Evolutionary conservation across 2,113 vertebrate genomes (phyloP).

Genomic region (Melanerpes aurifrons): DNA sequence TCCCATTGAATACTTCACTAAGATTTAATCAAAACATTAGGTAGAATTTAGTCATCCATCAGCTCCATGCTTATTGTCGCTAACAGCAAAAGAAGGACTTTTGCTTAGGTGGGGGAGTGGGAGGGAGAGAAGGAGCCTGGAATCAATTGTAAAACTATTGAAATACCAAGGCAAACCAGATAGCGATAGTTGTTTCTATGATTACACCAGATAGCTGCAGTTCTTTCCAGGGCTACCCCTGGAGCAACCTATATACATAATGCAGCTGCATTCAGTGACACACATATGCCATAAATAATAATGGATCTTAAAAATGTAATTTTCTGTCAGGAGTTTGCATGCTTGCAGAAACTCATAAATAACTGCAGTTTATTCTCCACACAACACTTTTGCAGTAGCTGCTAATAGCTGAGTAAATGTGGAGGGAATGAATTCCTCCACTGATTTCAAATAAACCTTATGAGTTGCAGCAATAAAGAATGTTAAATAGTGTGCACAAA

Average conservation of each 20-base stretch:
- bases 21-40: background rate
- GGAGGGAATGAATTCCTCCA: conserved; percentile 67
- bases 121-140: background rate
- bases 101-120: fast-evolving
- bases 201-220: background rate
- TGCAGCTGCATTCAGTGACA: background rate
- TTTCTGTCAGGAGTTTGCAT: conserved; percentile 62
- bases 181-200: background rate
- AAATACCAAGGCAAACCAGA: background rate
- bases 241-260: background rate
- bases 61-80: background rate
- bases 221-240: background rate
- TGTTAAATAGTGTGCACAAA: conserved; percentile 69
- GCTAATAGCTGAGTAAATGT: conserved; percentile 74
- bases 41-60: background rate
- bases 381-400: conserved; percentile 59
- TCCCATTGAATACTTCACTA: background rate
- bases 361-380: conserved; percentile 68
- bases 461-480: conserved; percentile 67
- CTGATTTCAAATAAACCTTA: conserved; percentile 74
- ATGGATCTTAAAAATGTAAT: conserved; percentile 62
- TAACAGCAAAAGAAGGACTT: background rate
- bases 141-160: background rate
- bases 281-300: conserved; percentile 46
- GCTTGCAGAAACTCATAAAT: conserved; percentile 69